Conservation (phyloP, 2,797 vertebrate species). For the Myotis vivesi region DNA sequence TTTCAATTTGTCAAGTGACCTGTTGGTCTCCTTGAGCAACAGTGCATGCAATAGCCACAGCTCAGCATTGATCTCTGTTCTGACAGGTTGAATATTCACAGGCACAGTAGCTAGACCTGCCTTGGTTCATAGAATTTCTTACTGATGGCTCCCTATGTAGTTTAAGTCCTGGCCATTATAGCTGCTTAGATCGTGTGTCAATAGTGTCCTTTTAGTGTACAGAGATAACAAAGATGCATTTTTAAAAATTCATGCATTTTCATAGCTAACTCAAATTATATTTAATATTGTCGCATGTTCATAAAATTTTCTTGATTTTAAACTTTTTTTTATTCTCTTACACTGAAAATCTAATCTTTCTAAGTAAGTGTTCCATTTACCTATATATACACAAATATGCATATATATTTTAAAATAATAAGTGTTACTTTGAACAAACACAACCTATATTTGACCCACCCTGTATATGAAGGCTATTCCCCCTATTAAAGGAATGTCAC, state of each 20-base stretch:
- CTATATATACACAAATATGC: neutral
- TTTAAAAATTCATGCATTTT: neutral
- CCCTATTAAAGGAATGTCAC: too few species aligned
- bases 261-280: neutral
- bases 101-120: neutral
- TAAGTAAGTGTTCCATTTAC: neutral
- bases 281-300: neutral
- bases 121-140: neutral
- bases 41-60: neutral
- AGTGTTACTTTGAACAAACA: neutral
- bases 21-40: neutral
- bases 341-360: neutral
- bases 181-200: neutral
- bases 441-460: neutral
- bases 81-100: neutral
- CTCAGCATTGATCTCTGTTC: neutral
- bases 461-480: too few species aligned
- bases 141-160: neutral
- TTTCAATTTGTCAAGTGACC: neutral
- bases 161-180: neutral
- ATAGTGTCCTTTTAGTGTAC: neutral
- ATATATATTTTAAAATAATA: neutral
- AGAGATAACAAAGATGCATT: neutral
- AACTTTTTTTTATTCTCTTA: neutral
- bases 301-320: neutral